Evolutionary conservation across 1,140 invertebrate species (phyloP), one percentile per base, ranked within the genome.

Genomic region (Cyclina sinensis): DNA sequence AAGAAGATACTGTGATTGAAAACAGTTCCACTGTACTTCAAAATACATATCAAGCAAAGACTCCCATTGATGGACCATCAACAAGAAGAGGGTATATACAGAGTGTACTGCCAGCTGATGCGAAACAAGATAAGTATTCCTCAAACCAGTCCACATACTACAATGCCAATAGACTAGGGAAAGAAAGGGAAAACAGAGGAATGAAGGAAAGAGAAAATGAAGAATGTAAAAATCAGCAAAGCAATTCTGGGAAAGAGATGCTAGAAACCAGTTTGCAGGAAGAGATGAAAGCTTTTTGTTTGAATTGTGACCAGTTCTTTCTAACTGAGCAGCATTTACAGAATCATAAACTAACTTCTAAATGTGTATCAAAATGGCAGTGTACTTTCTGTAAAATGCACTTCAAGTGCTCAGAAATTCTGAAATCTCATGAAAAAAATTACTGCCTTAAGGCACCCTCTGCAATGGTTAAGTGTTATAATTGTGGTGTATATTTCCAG

Each of bases 131-230:
- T 4, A 0, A 24, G 4, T 9, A 5, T 18, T 27, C 24, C 18
- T 7, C 35, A 27, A 24, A 4, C 12, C 59, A 87, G 24, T 87
- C 85, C 14, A 87, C 74, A 32, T 87, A 79, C 39, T 46, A 65
- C 9, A 87, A 87, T 87, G 85, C 85, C 14, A 80, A 79, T 43
- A 51, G 76, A 70, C 24, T 79, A 62, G 85, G 74, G 14, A 87
- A 80, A 39, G 74, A 87, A 51, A 48, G 74, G 35, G 85, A 87
- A 80, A 87, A 54, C 18, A 65, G 70, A 32, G 84, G 39, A 43
- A 54, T 46, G 21, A 87, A 80, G 30, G 74, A 87, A 51, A 48
- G 74, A 24, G 85, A 87, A 80, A 87, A 54, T 16, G 48, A 51
- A 32, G 84, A 57, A 27, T 51, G 16, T 2, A 73, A 74, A 57